Conservation (phyloP, 2,888 invertebrate species). For the Xestoiulus laeticollis region DNA sequence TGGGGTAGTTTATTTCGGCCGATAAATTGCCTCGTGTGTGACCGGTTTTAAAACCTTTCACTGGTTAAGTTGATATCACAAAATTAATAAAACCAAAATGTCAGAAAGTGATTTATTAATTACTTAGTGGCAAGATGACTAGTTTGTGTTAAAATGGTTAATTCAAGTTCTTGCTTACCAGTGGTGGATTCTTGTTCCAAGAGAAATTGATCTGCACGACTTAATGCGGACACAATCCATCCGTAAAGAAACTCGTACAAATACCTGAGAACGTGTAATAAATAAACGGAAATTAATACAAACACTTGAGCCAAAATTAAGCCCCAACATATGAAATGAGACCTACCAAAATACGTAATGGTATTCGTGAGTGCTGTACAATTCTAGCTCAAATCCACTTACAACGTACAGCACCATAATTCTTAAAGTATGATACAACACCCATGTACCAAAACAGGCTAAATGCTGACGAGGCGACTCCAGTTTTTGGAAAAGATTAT, state of each 20-base stretch:
- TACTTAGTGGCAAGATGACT: too few relatives aligned
- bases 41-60: too few relatives aligned
- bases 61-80: too few relatives aligned
- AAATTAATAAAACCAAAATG: too few relatives aligned
- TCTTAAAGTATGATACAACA: constrained; percentile 89
- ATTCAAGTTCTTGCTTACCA: constrained; percentile 59
- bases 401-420: constrained; percentile 94
- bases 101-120: too few relatives aligned
- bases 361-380: constrained; percentile 96
- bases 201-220: constrained; percentile 85
- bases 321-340: neutral
- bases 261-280: constrained; percentile 72
- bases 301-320: constrained; percentile 42
- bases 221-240: constrained; percentile 90
- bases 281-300: constrained; percentile 42
- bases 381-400: constrained; percentile 92
- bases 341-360: constrained; percentile 91
- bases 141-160: neutral
- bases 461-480: constrained; percentile 77
- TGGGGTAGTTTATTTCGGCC: too few relatives aligned
- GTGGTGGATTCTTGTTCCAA: constrained; percentile 76
- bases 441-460: constrained; percentile 93
- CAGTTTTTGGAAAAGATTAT: constrained; percentile 74
- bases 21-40: too few relatives aligned
- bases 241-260: constrained; percentile 93